phyloP scores from a whole-genome alignment of 2,888 invertebrate species.

The Catocala fraxini region DNA sequence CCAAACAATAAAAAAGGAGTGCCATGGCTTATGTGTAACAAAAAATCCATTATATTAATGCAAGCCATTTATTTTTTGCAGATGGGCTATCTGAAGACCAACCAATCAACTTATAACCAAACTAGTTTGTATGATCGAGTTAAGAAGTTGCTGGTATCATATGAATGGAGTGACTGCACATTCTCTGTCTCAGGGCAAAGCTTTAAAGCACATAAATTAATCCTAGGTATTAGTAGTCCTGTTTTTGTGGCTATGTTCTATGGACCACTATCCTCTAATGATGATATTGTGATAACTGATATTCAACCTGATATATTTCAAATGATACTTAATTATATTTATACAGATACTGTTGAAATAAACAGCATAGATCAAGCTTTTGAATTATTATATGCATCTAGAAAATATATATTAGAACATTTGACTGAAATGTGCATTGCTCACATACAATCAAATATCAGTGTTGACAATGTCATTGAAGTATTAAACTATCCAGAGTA shows the following conservation, averaged over 20 bases:
- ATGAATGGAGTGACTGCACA: constrained; percentile 88
- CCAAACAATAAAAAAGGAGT: constrained; percentile 22
- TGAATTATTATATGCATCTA: constrained; percentile 89
- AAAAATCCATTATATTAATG: constrained; percentile 20
- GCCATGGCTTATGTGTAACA: constrained; percentile 8
- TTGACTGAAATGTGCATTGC: constrained; percentile 82
- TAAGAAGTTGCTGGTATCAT: constrained; percentile 79
- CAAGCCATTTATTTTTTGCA: constrained; percentile 58
- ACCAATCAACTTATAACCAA: constrained; percentile 56
- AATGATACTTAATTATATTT: constrained; percentile 88
- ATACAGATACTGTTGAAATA: constrained; percentile 87
- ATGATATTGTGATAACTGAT: constrained; percentile 86
- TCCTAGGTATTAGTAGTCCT: constrained; percentile 89
- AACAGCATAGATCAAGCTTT: constrained; percentile 87
- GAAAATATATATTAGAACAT: constrained; percentile 89
- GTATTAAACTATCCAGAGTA: constrained; percentile 88
- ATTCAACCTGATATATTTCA: constrained; percentile 89
- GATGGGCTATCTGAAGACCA: constrained; percentile 74
- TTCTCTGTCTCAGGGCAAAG: constrained; percentile 84
- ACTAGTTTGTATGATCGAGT: constrained; percentile 80
- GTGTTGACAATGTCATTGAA: constrained; percentile 87
- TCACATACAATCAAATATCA: constrained; percentile 85
- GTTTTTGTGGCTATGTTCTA: constrained; percentile 91
- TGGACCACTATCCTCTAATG: constrained; percentile 86
- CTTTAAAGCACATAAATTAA: constrained; percentile 88